Evolutionary conservation across 2,113 vertebrate genomes (phyloP), one percentile per base, ranked within the genome.

Genomic region (Pseudorectes ferrugineus): DNA sequence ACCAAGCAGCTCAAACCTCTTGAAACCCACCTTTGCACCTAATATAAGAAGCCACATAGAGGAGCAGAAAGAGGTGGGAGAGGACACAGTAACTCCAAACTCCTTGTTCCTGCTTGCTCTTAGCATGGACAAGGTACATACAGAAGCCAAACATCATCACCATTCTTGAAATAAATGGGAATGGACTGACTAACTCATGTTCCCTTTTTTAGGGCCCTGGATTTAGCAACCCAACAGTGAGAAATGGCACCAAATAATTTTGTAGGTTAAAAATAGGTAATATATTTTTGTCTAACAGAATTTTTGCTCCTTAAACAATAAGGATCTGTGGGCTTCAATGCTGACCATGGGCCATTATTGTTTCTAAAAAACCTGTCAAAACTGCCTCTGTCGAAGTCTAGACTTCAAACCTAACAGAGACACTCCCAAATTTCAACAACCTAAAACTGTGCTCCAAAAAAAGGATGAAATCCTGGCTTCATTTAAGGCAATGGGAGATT

Each of bases 381-480:
- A 81, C 63, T 43, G 48, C 40, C 52, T 72, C 29, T 75, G 29
- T 21, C 7, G 6, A 80, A 52, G 85, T 54, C 61, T 63, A 84
- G 54, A 79, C 42, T 92, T 83, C 23, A 84, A 91, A 80, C 4
- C 61, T 91, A 86, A 54, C 20, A 75, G 38, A 89, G 74, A 85
- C 62, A 58, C 55, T 92, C 66, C 45, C 71, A 85, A 88, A 42
- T 42, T 90, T 71, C 79, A 89, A 87, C 54, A 89, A 72, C 14
- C 78, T 85, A 89, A 87, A 93, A 79, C 26, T 91, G 45, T 89
- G 62, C 61, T 91, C 49, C n/a, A 87, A 88, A 89, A 95, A 92
- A 78, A 91, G 77, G 81, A 78, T 94, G 62, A 92, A 95, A 93
- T 95, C 42, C 91, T 95, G 94, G 93, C 91, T 91, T 85, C 91